Conservation (phyloP, 2,888 invertebrate genomes). For the Tiliacea citrago region DNA sequence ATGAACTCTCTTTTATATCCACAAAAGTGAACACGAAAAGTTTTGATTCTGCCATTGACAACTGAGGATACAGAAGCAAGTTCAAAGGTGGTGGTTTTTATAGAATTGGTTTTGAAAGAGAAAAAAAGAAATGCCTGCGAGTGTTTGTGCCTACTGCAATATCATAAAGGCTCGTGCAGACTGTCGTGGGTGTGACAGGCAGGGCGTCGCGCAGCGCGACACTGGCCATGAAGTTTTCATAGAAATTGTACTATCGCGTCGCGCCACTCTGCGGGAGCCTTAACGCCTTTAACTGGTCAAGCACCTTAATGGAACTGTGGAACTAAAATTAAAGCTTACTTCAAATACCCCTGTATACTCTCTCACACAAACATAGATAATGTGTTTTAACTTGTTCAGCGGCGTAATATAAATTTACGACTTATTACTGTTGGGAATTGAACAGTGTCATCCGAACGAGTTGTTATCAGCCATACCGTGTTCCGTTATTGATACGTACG, state of each 20-base stretch:
- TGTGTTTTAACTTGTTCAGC: slow-evolving; percentile 60
- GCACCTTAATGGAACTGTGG: background rate
- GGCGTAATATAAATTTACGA: slow-evolving; percentile 81
- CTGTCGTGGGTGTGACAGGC: no score
- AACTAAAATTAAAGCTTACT: slow-evolving; percentile 41
- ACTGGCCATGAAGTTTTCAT: no score
- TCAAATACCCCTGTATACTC: slow-evolving; percentile 30
- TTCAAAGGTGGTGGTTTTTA: background rate
- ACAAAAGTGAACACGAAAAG: slow-evolving; percentile 15
- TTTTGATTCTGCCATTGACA: slow-evolving; percentile 39
- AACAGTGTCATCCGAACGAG: slow-evolving; percentile 73
- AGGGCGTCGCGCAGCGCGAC: no score
- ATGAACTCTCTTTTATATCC: slow-evolving; percentile 15
- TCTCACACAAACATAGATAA: slow-evolving; percentile 47
- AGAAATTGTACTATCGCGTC: no score
- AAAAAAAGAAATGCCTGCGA: background rate
- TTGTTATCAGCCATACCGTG: slow-evolving; percentile 63
- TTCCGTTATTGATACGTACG: slow-evolving; percentile 52
- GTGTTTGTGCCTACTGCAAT: background rate
- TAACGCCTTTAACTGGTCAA: background rate
- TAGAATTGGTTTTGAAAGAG: background rate
- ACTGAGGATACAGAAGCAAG: background rate
- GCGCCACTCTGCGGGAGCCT: no score
- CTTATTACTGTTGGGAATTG: slow-evolving; percentile 80
- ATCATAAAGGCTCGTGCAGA: background rate